Evolutionary conservation across 2,797 vertebrate genomes (phyloP).

Genomic region (Cottoperca gobio): DNA sequence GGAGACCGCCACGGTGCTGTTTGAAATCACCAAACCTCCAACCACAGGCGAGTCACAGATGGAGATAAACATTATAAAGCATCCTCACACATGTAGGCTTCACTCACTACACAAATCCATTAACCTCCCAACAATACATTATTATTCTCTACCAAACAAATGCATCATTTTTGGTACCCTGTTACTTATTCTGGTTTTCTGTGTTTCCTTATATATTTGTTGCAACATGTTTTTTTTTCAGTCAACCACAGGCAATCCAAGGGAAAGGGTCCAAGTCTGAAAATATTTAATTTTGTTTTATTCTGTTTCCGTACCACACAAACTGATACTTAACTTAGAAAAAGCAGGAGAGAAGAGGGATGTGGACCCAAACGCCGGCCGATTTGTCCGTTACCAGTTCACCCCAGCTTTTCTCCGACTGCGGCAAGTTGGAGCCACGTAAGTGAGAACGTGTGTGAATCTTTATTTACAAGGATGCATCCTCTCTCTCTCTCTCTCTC

Average conservation of each 20-base stretch:
- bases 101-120: neutral
- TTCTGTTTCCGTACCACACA: neutral
- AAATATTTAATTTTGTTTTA: neutral
- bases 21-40: constrained; percentile 97
- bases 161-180: neutral
- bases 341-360: constrained; percentile 91
- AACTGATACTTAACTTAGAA: constrained; percentile 77
- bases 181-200: neutral
- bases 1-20: constrained; percentile 95
- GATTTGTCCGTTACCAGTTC: constrained; percentile 98
- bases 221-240: neutral
- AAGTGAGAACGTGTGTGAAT: constrained; percentile 78
- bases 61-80: neutral
- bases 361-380: constrained; percentile 92
- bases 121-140: neutral
- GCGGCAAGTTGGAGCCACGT: constrained; percentile 98
- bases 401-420: constrained; percentile 95
- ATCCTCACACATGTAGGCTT: neutral
- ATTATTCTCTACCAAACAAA: neutral
- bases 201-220: neutral
- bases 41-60: constrained; percentile 68
- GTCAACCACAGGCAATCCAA: neutral
- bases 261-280: neutral
- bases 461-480: constrained; percentile 4
- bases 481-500: neutral